Percentiles rank a stretch among this genome's conserved stretches.
Conservation (phyloP, 1,140 invertebrate species). For the Bombyx mandarina region DNA sequence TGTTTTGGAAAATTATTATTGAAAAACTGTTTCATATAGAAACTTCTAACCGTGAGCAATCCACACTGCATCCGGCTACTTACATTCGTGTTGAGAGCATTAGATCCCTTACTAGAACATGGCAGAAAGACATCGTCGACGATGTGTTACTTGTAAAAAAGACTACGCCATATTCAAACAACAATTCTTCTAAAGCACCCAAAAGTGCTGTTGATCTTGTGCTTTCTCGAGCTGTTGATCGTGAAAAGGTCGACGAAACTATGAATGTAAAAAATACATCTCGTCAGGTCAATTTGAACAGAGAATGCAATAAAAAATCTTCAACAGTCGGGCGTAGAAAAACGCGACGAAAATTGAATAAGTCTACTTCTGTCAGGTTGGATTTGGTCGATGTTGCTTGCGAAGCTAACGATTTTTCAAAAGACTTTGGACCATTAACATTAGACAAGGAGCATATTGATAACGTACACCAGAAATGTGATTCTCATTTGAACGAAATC, state of each 20-base stretch:
- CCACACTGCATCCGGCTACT: slow-evolving; percentile 4
- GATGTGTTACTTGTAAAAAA: slow-evolving; percentile 43
- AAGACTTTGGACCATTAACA: slow-evolving; percentile 18
- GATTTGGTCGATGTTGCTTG: slow-evolving; percentile 24
- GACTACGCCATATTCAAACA: slow-evolving; percentile 10
- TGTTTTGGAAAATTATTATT: slow-evolving; percentile 57
- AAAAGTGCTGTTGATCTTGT: too few species aligned
- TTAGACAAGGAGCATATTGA: slow-evolving; percentile 27
- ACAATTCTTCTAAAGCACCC: not conserved
- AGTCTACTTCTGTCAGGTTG: slow-evolving; percentile 22
- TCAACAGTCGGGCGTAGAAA: too few species aligned
- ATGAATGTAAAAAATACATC: not conserved
- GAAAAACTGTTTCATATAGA: slow-evolving; percentile 48
- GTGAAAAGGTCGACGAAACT: not conserved
- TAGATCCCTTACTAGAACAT: slow-evolving; percentile 31
- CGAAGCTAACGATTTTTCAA: slow-evolving; percentile 15
- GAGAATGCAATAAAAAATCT: slow-evolving; percentile 3
- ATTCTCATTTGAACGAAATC: slow-evolving; percentile 36
- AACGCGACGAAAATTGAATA: slow-evolving; percentile 17
- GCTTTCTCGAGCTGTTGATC: too few species aligned
- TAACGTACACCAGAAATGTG: slow-evolving; percentile 26
- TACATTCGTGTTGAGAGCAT: slow-evolving; percentile 22
- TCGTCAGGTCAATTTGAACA: not conserved
- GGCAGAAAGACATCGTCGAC: slow-evolving; percentile 43
- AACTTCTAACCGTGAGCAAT: slow-evolving; percentile 24